phyloP scores from a whole-genome alignment of 2,113 vertebrate genomes.

The Alouatta palliata region DNA sequence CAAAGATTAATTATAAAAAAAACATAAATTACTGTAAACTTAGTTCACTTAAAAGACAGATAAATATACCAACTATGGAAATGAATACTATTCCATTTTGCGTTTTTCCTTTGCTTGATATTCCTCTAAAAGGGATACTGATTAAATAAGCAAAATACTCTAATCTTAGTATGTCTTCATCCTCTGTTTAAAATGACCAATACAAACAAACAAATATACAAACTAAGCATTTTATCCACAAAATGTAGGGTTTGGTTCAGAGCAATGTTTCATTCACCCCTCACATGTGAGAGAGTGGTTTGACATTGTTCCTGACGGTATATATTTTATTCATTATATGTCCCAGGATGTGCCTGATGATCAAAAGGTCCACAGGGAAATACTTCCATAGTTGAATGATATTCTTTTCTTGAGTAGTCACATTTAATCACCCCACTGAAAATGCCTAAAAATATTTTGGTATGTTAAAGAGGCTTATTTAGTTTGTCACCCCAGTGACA shows the following conservation, averaged over 20 bases:
- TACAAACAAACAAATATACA: neutral
- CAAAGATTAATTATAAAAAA: conserved; percentile 50
- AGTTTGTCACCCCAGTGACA: neutral
- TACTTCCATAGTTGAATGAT: neutral
- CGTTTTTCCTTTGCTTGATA: neutral
- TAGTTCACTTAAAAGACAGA: conserved; percentile 22
- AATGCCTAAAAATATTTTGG: neutral
- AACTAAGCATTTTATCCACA: neutral
- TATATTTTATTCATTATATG: neutral
- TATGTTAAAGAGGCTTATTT: neutral
- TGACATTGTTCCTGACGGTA: neutral
- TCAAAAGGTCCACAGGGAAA: neutral
- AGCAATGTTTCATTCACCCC: neutral
- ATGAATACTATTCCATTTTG: neutral
- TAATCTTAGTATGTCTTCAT: neutral
- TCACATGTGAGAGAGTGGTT: neutral
- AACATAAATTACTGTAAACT: conserved; percentile 23
- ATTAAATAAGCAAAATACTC: neutral
- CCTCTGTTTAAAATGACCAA: neutral
- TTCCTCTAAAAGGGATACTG: neutral
- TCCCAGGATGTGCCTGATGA: neutral
- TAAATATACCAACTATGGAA: conserved; percentile 8
- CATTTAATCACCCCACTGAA: neutral
- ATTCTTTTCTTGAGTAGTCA: neutral
- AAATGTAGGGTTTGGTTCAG: neutral